Conservation (phyloP, 2,888 invertebrate species). For the Apodemia duryi region DNA sequence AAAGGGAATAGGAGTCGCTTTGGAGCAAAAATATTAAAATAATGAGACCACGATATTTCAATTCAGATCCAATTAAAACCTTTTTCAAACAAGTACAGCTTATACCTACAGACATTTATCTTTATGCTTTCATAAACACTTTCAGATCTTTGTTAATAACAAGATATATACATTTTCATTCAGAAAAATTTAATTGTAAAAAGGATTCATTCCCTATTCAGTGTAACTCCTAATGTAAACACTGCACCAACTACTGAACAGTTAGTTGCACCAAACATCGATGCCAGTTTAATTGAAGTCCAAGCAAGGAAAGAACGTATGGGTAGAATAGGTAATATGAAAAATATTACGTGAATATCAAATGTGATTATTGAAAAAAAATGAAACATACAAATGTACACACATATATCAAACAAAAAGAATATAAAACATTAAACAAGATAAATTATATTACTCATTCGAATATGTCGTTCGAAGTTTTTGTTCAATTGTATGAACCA, state of each 20-base stretch:
- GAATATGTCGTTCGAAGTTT: too few relatives aligned
- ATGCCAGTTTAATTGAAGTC: too few relatives aligned
- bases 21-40: not conserved
- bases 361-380: constrained; percentile 8
- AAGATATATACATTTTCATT: constrained; percentile 5
- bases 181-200: not conserved
- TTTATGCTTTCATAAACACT: not conserved
- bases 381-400: not conserved
- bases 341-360: not conserved
- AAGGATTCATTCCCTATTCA: too few relatives aligned
- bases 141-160: constrained; percentile 11
- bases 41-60: not conserved
- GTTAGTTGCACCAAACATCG: too few relatives aligned
- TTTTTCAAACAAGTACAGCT: not conserved
- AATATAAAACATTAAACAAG: not conserved
- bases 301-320: too few relatives aligned
- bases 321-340: too few relatives aligned
- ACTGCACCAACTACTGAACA: too few relatives aligned
- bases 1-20: not conserved
- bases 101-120: not conserved
- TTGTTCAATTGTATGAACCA: too few relatives aligned
- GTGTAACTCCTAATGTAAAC: too few relatives aligned
- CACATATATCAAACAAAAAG: not conserved
- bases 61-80: constrained; percentile 2
- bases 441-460: too few relatives aligned